Conservation (phyloP, 2,888 invertebrate genomes). For the Athalia rosae region DNA sequence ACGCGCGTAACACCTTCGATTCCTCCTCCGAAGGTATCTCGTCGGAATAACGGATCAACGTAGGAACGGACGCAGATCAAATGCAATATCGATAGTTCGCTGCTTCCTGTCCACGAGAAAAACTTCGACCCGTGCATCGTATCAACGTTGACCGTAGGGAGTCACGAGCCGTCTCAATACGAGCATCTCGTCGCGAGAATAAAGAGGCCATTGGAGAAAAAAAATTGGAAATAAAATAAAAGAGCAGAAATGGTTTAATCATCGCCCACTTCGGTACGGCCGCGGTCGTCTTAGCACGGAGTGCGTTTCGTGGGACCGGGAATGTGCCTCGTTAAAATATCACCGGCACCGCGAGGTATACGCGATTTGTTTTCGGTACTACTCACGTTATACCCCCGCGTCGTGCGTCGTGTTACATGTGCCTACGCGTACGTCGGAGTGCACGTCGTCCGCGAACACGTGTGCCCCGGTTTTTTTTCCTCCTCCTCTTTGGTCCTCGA, state of each 20-base stretch:
- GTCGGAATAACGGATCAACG: background rate
- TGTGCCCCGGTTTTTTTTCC: conserved; percentile 20
- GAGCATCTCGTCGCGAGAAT: background rate
- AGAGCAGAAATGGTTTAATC: background rate
- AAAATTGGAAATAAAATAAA: conserved; percentile 1
- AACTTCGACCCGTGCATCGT: too few relatives aligned
- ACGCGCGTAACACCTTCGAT: background rate
- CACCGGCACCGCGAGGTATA: conserved; percentile 24
- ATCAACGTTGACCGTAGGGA: too few relatives aligned
- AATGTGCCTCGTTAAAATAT: conserved; percentile 42
- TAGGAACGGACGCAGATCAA: too few relatives aligned
- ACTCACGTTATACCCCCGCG: conserved; percentile 3
- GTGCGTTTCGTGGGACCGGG: conserved; percentile 5
- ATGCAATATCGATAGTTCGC: too few relatives aligned
- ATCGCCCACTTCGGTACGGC: background rate
- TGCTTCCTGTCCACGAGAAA: too few relatives aligned
- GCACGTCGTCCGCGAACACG: conserved; percentile 28
- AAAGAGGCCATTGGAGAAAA: too few relatives aligned
- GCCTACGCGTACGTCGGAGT: too few relatives aligned
- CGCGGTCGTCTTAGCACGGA: background rate
- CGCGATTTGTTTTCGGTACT: conserved; percentile 33
- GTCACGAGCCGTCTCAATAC: background rate
- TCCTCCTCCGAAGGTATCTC: background rate
- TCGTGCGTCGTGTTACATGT: too few relatives aligned
- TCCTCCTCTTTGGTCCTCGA: background rate